Evolutionary conservation across 2,797 vertebrate genomes (phyloP).

Genomic region (Dendrocincla tyrannina): DNA sequence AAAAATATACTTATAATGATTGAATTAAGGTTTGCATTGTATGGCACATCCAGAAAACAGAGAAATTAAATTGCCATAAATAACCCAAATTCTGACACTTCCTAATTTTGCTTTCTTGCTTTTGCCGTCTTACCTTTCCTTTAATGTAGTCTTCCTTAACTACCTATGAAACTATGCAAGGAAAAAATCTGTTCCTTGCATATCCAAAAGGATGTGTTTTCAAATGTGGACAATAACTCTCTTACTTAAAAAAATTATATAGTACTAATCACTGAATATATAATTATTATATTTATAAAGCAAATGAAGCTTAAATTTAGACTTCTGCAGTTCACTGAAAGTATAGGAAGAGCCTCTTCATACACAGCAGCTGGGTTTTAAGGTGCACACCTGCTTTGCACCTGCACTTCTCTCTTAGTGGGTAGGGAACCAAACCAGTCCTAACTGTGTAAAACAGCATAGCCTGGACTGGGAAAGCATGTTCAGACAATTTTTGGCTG

Average conservation of each 20-base stretch:
- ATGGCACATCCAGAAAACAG: not conserved
- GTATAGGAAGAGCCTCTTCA: not conserved
- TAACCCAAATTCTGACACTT: not conserved
- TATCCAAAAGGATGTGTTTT: not conserved
- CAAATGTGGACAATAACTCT: not conserved
- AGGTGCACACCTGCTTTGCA: not conserved
- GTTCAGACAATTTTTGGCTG: not conserved
- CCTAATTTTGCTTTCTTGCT: not conserved
- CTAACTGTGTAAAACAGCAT: not conserved
- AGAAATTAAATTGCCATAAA: not conserved
- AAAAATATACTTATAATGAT: not conserved
- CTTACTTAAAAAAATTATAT: not conserved
- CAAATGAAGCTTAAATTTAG: not conserved
- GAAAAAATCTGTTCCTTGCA: not conserved
- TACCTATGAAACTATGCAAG: not conserved
- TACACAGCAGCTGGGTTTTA: not conserved
- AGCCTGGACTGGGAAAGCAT: not conserved
- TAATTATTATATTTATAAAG: not conserved
- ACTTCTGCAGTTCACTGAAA: not conserved
- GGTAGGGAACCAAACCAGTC: not conserved
- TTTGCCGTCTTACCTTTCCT: not conserved
- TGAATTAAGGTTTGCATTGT: not conserved
- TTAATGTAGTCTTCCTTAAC: not conserved
- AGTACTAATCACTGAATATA: not conserved
- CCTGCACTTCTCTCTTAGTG: not conserved